Percentiles rank a stretch among this genome's conserved stretches.
phyloP scores from a whole-genome alignment of 2,888 invertebrate genomes.

The Dryomyza anilis region DNA sequence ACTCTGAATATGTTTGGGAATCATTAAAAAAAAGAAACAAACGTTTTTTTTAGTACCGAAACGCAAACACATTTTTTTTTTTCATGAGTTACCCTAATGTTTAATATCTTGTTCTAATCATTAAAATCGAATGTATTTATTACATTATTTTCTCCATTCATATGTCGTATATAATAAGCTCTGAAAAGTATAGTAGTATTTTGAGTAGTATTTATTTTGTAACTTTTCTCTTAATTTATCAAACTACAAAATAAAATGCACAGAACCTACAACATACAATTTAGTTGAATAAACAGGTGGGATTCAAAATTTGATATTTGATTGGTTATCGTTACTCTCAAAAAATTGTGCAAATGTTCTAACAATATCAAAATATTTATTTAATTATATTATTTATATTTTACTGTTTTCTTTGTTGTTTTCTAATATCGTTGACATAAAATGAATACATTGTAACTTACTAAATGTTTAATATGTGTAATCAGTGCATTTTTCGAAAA shows the following conservation, averaged over 20 bases:
- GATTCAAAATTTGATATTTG: slow-evolving; percentile 5
- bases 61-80: too few species aligned
- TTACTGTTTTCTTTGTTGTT: slow-evolving; percentile 16
- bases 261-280: neutral
- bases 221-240: too few species aligned
- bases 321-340: too few species aligned
- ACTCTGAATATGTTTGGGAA: too few species aligned
- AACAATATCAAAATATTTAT: slow-evolving; percentile 5
- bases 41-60: too few species aligned
- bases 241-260: too few species aligned
- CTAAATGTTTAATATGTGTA: neutral
- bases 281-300: slow-evolving; percentile 1
- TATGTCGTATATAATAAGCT: too few species aligned
- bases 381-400: slow-evolving; percentile 3
- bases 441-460: neutral
- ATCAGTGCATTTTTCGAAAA: slow-evolving; percentile 10
- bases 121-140: too few species aligned
- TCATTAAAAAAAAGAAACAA: too few species aligned
- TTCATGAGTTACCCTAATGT: too few species aligned
- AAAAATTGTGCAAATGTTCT: slow-evolving; percentile 17
- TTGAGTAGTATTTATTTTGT: neutral
- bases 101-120: too few species aligned
- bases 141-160: too few species aligned
- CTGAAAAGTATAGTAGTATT: neutral
- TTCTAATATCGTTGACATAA: neutral